Evolutionary conservation across 1,140 invertebrate species (phyloP), one percentile per base, ranked within the genome.

Genomic region (Magallana gigas): DNA sequence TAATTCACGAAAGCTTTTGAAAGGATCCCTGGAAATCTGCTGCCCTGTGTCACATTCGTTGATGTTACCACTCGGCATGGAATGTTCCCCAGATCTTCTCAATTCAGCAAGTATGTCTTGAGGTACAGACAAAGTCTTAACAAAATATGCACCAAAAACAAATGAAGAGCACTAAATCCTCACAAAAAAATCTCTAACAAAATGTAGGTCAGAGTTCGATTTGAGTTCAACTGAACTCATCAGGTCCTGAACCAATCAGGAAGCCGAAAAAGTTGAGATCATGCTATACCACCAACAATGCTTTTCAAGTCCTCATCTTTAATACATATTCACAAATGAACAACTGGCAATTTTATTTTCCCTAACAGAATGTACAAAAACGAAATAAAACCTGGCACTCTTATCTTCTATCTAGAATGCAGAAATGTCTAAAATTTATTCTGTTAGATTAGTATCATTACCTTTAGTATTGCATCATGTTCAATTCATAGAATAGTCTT

Each of bases 121-220:
- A 76, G 68, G 68, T 29, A 68, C 68, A 29, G 68, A 76, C 68
- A 76, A 76, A 76, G 14, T 76, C 68, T 29, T 64, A 76, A 76
- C 68, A 76, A 76, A 76, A 76, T 76, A 36, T 76, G 68, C 68
- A 76, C 68, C 68, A 76, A 76, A 76, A 62, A 48, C 36, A 48
- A 76, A 68, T 68, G 64, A 48, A 16, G n/a, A 68, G 64, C 64
- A 68, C n/a, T 68, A 48, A 48, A 48, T 48, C 36, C 36, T 18
- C n/a, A 18, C n/a, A 68, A n/a, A 68, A 68, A 76, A 76, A 29
- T 12, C 68, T 76, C 23, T 76, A 76, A 76, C 68, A 76, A 76
- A 76, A 48, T 29, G 11, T 29, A 64, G 8, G 68, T 71, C 64
- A 29, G 64, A 71, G 64, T 76, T 76, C 14, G 29, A 76, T 29